Base-by-base conservation (phyloP, 2,888 invertebrate genomes). In the Cheilosia vulpina region DNA sequence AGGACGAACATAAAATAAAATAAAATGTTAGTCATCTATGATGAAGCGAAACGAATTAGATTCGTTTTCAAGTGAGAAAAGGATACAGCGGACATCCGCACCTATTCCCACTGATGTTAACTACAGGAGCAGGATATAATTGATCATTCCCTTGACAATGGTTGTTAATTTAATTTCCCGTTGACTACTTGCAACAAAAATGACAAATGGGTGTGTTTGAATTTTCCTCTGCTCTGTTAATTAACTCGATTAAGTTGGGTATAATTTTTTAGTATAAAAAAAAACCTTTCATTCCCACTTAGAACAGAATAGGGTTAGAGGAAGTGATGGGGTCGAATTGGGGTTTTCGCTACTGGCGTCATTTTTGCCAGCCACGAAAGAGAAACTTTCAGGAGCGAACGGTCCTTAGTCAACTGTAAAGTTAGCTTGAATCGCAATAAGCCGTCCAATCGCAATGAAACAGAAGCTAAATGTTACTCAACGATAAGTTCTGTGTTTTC, bases 141-240 rank as follows among this genome's bases (percentile, higher is more conserved):
- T 38, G 72, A 71, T 66, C 77, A 68, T 77, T 77, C 78, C 71
- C 71, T 21, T 65, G 78, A 24, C 65, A 65, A 79, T 79, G 60
- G 71, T 58, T 65, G 52, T 65, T 50, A 79, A 60, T 72, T 79
- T 72, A 65, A 72, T 72, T 79, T 72, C 66, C 45, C 27, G 43
- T 62, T 62, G 38, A 60, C 62, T 55, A 60, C 45, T 41, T 47
- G 55, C 19, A 31, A 58, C 4, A 6, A 21, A 58, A 58, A 11
- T 2, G 38, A 38, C 38, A 24, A 63, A 47, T 47, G 58, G 17
- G 65, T 47, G 34, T 34, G 58, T 38, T 4, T n/a, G 13, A 21
- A 50, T 31, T 31, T 21, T 21, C 13, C 3, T 50, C 19, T 13
- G 11, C 19, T 21, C 1, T 50, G 11, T 19, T 50, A 50, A 21